phyloP scores from a whole-genome alignment of 2,797 vertebrate genomes.

The Takifugu ocellatus region DNA sequence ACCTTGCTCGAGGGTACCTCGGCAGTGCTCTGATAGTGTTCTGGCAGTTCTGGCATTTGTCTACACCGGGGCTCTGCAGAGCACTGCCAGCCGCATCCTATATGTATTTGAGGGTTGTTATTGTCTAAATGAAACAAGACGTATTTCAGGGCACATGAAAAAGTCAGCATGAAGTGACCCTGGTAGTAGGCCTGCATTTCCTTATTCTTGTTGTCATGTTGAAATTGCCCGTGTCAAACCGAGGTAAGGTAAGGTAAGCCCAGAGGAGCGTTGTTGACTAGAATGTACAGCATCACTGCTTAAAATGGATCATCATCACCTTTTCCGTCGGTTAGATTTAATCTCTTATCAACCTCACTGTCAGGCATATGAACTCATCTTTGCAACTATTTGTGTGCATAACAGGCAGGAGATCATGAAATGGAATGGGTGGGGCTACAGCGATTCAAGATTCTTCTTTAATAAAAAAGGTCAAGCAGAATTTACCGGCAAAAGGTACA shows the following conservation, averaged over 20 bases:
- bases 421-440: slow-evolving; percentile 99
- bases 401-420: slow-evolving; percentile 95
- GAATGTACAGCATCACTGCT: background rate
- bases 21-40: too few relatives aligned
- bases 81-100: slow-evolving; percentile 8
- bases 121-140: slow-evolving; percentile 16
- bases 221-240: slow-evolving; percentile 2
- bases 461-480: slow-evolving; percentile 98
- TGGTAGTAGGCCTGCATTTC: slow-evolving; percentile 1
- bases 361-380: slow-evolving; percentile 9
- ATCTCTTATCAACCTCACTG: slow-evolving; percentile 8
- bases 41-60: too few relatives aligned
- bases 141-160: slow-evolving; percentile 3
- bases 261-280: slow-evolving; percentile 1
- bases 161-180: slow-evolving; percentile 10
- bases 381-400: slow-evolving; percentile 40
- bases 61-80: slow-evolving; percentile 17
- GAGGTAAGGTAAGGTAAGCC: background rate
- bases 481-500: slow-evolving; percentile 94
- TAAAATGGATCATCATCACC: slow-evolving; percentile 4
- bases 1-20: too few relatives aligned
- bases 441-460: slow-evolving; percentile 90
- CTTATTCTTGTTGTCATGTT: background rate
- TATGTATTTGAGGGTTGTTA: slow-evolving; percentile 11
- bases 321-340: slow-evolving; percentile 7